Evolutionary conservation across 2,113 vertebrate species (phyloP).

Genomic region (Psilopsiagon aurifrons): DNA sequence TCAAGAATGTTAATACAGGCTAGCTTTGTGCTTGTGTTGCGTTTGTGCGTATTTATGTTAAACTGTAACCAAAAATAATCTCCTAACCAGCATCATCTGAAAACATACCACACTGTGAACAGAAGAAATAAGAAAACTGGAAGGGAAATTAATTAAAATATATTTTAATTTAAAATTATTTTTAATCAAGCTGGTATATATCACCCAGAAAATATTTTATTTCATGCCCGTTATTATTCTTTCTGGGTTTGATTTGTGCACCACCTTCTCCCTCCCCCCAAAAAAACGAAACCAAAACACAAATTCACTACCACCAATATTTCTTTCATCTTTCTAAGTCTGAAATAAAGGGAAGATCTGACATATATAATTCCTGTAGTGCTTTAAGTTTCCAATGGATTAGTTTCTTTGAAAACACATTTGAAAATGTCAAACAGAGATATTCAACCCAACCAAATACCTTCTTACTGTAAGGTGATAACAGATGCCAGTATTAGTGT

Average conservation of each 20-base stretch:
- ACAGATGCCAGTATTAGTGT: background rate
- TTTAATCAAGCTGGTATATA: background rate
- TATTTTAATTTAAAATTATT: background rate
- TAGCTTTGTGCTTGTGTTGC: background rate
- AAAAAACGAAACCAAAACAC: background rate
- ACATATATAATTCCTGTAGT: background rate
- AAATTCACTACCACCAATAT: background rate
- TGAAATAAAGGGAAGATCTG: background rate
- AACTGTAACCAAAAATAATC: background rate
- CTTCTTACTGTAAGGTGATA: background rate
- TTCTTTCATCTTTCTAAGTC: background rate
- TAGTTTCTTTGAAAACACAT: background rate
- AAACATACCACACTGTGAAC: background rate
- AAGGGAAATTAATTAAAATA: background rate
- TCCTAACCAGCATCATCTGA: background rate
- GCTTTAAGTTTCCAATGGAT: background rate
- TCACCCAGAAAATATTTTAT: background rate
- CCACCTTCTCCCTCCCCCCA: fast-evolving
- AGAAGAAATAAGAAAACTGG: background rate
- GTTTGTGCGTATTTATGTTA: background rate
- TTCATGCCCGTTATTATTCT: background rate
- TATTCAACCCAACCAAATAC: background rate
- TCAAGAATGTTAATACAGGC: background rate
- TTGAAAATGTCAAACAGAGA: background rate
- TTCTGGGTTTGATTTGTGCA: background rate